Evolutionary conservation across 30 jellyfish, hydroid and myxozoan species (phyloP), one percentile per base, ranked within the genome.

Genomic region (Cassiopea xamachana): DNA sequence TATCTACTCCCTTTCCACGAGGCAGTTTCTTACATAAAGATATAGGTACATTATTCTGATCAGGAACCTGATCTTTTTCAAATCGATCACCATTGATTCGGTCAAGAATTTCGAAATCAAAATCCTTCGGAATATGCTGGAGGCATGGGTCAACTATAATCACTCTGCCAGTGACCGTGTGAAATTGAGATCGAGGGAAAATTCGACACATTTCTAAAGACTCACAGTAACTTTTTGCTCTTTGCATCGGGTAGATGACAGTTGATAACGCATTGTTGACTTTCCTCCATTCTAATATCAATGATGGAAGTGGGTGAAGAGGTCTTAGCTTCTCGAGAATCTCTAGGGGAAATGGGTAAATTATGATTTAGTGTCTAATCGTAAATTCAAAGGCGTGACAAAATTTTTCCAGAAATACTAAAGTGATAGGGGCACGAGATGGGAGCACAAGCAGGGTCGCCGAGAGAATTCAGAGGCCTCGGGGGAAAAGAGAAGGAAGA

Each of bases 161-260:
- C 72, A 96, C 93, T 3, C 99, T 90, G 8, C 99, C 99, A n/a
- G 99, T 96, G 39, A 92, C 93, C 43, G 98, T 96, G 61, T 89
- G 97, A 39, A 76, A 85, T 49, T 82, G 97, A 51, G 97, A 82
- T 71, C 92, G 82, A n/a, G 98, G 81, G 70, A 15, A 90, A 16
- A 96, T 96, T 46, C 99, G 95, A 60, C 46, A 60, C 96, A 88
- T 82, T 27, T 58, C 60, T 8, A 81, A 12, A 27, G 71, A n/a
- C 17, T 50, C 78, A 45, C 82, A 80, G 48, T 45, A 46, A 58
- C 14, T 64, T 75, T 78, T 92, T 67, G 86, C 84, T 7, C 98
- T 92, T 69, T 86, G 98, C 85, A 96, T 83, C 48, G 99, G 99
- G 73, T 79, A 83, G n/a, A 96, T 94, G 69, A 92, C 94, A 69